Evolutionary conservation across 35 echinoderm and acorn worm species (phyloP).

Genomic region (Lytechinus pictus): DNA sequence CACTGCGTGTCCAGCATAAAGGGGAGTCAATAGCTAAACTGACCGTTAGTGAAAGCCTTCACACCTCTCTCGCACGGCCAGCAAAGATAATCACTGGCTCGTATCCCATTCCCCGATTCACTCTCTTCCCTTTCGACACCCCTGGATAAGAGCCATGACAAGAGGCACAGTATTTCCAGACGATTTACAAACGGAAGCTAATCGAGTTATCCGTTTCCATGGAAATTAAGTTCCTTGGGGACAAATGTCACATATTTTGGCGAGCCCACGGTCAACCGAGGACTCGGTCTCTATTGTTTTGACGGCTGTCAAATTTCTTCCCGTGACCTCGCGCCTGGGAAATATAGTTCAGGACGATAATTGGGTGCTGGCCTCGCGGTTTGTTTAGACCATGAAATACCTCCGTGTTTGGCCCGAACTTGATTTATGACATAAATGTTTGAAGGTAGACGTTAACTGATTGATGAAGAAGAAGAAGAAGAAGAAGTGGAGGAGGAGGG

Average conservation of each 20-base stretch:
- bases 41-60: background rate
- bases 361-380: background rate
- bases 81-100: background rate
- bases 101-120: background rate
- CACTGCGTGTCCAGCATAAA: background rate
- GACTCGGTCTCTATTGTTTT: background rate
- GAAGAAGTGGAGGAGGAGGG: too few species aligned
- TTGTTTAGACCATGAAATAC: background rate
- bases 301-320: slow-evolving; percentile 9
- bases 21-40: background rate
- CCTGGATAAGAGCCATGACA: too few species aligned
- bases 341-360: slow-evolving; percentile 7
- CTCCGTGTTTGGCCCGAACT: too few species aligned
- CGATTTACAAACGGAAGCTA: slow-evolving; percentile 24
- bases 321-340: background rate
- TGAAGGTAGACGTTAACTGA: too few species aligned
- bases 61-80: background rate
- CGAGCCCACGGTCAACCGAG: background rate
- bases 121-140: background rate
- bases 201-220: slow-evolving; percentile 22
- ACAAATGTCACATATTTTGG: slow-evolving; percentile 37
- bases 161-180: background rate
- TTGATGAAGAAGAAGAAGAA: too few species aligned
- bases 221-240: background rate
- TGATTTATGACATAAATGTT: too few species aligned